Base-by-base conservation (phyloP, 2,797 vertebrate genomes). In the Oreonectes daqikongensis region DNA sequence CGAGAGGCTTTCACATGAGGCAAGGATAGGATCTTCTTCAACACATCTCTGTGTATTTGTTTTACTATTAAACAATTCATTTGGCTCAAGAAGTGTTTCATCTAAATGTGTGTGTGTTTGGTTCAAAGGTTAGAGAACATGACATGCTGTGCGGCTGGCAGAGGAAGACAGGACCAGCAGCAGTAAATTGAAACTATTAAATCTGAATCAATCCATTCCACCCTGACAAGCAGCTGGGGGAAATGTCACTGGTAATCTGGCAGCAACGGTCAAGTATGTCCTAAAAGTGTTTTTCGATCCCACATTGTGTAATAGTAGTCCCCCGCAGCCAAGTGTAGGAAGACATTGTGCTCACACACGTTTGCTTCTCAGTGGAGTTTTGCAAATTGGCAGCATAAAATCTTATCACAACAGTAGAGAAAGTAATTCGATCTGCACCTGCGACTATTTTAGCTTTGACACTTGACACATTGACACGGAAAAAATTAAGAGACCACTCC, bases 151-250 rank as follows among this genome's bases (percentile, higher is more conserved):
- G 46, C 12, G 32, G 48, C 77, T 82, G 84, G 82, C 82, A 80
- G 46, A 55, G 69, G 73, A 79, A 81, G 67, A 82, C 42, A 68
- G 53, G 48, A 26, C 64, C 38, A 30, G 72, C 75, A 35, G 24
- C 75, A 71, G 71, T 79, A 81, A 82, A 85, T 84, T 84, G 75
- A 72, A 75, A 85, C 82, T 81, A 81, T 85, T 80, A 82, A 74
- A 83, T 50, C 26, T 60, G 72, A 82, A 84, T 81, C 78, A 78
- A 75, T 77, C 80, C 66, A 80, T 84, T 82, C 69, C 80, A 81
- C 71, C 24, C 71, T 80, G 80, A 79, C 80, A 81, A 81, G 80
- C 73, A 79, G 77, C 15, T 10, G 52, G 77, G 74, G 79, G 81
- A 81, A 77, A 75, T 57, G 77, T 77, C 75, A 75, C 32, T 74